Percentiles rank a stretch among this genome's conserved stretches.
Conservation (phyloP, 2,797 vertebrate species). For the Sternotherus odoratus region DNA sequence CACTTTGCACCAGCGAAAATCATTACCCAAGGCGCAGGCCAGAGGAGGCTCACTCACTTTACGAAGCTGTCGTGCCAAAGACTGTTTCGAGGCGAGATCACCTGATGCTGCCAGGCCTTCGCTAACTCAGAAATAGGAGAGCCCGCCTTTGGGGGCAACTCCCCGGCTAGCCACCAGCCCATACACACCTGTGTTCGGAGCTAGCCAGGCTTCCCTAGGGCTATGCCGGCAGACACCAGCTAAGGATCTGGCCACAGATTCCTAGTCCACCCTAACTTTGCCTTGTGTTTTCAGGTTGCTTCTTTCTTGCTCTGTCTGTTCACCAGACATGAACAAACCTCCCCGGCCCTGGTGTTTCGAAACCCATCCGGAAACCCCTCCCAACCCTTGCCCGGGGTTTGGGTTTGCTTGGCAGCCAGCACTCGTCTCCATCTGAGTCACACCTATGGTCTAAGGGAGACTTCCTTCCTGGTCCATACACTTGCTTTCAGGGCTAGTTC, state of each 20-base stretch:
- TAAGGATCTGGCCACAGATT: background rate
- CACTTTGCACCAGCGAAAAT: background rate
- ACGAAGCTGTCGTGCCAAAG: background rate
- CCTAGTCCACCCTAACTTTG: background rate
- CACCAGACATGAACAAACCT: rapidly evolving
- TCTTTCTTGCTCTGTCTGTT: background rate
- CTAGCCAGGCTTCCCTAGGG: background rate
- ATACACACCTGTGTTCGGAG: background rate
- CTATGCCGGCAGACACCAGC: background rate
- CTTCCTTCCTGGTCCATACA: constrained; percentile 2
- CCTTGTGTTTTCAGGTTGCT: background rate
- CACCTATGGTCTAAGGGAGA: background rate
- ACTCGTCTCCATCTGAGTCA: background rate
- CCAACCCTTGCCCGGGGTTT: background rate
- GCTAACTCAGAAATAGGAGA: background rate
- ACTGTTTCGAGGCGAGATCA: background rate
- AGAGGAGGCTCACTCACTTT: background rate
- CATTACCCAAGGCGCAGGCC: background rate
- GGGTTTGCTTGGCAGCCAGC: background rate
- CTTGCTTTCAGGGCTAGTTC: background rate
- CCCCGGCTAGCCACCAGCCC: background rate
- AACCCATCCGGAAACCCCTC: background rate
- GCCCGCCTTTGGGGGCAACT: background rate
- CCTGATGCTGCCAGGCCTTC: background rate
- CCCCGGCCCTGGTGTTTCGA: background rate